Conservation (phyloP, 2,797 vertebrate species). For the Muscicapa comitata region DNA sequence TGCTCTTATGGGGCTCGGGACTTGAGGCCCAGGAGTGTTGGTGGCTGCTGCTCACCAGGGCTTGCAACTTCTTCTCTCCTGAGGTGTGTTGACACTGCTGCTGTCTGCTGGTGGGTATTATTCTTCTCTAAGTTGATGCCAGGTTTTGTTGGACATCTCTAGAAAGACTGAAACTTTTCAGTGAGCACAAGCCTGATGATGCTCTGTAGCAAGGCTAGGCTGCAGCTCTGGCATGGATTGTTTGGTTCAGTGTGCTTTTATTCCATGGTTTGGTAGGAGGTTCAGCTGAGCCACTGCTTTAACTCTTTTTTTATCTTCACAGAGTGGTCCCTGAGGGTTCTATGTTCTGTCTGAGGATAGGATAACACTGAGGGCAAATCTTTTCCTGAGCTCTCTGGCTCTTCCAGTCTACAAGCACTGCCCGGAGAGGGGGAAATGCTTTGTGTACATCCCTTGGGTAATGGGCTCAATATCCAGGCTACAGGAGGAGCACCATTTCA, state of each 20-base stretch:
- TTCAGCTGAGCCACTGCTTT: background rate
- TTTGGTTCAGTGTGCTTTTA: background rate
- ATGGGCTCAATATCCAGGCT: fast-evolving
- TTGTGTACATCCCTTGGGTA: background rate
- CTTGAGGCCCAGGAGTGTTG: background rate
- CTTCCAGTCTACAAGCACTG: background rate
- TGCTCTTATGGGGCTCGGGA: background rate
- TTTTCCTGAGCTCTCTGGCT: background rate
- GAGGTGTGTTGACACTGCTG: background rate
- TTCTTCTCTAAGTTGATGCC: background rate
- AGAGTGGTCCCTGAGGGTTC: background rate
- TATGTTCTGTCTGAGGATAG: background rate
- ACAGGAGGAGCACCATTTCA: background rate
- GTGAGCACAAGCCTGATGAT: background rate
- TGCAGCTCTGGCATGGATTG: background rate
- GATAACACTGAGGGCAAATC: background rate
- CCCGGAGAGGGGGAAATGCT: background rate
- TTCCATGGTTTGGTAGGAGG: background rate
- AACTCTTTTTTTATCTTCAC: background rate
- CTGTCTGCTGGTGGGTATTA: background rate
- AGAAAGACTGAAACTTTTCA: background rate
- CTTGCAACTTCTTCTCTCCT: background rate
- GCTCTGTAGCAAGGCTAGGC: background rate
- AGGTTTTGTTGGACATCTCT: background rate
- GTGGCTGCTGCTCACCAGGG: background rate